A percentile compares a stretch with the other conserved stretches of the same genome.
Conservation (phyloP, 2,888 invertebrate genomes). For the Pecten maximus region DNA sequence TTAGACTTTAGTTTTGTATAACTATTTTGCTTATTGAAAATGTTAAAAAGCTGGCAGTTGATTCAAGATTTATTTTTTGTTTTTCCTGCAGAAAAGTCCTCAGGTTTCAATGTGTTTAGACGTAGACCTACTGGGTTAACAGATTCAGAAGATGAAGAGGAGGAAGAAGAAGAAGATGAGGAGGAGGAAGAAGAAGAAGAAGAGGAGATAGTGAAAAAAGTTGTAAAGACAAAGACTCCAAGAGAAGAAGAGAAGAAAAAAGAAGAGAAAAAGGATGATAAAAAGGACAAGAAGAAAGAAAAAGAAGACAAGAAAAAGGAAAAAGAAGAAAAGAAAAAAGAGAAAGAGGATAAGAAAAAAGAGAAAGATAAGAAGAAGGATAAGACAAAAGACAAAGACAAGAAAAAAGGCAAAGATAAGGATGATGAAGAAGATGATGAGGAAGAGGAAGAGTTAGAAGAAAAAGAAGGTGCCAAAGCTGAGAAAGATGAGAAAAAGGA, state of each 20-base stretch:
- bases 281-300: slow-evolving; percentile 53
- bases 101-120: slow-evolving; percentile 1
- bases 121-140: slow-evolving; percentile 3
- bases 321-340: slow-evolving; percentile 47
- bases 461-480: slow-evolving; percentile 41
- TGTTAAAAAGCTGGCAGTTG: too few relatives aligned
- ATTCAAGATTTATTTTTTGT: not conserved
- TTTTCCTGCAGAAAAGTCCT: not conserved
- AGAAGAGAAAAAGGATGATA: slow-evolving; percentile 48
- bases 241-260: slow-evolving; percentile 47
- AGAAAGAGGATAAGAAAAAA: slow-evolving; percentile 54
- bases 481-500: slow-evolving; percentile 41
- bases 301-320: slow-evolving; percentile 9
- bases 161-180: slow-evolving; percentile 49
- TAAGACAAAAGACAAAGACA: slow-evolving; percentile 42
- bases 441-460: slow-evolving; percentile 28
- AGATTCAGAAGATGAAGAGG: slow-evolving; percentile 50
- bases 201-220: slow-evolving; percentile 38
- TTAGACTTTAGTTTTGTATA: too few relatives aligned
- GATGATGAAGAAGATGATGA: slow-evolving; percentile 4
- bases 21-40: too few relatives aligned
- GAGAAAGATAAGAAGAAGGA: slow-evolving; percentile 47
- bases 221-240: slow-evolving; percentile 33
- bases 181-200: slow-evolving; percentile 48
- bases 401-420: slow-evolving; percentile 54